Base-by-base conservation (phyloP, 2,797 vertebrate species). In the Nyctalus aviator region DNA sequence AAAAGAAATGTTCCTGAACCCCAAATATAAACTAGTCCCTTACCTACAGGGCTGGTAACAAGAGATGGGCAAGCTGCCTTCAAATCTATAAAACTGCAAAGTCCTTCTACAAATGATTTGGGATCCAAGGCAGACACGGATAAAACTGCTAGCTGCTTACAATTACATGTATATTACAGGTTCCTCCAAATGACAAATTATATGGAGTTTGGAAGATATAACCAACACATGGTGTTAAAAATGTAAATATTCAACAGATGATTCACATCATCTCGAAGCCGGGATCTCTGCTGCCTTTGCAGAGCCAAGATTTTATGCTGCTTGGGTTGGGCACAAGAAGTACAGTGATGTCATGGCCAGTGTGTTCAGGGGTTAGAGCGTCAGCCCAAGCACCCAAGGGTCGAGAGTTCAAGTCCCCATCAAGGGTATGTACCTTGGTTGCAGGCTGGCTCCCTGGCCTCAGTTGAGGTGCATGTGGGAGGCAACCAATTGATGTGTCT, bases 191-290 rank as follows among this genome's bases (percentile, higher is more conserved):
- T 68, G 50, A 35, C 25, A 35, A 59, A 84, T 0, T 46, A 62
- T 94, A 88, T 4, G n/a, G 12, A 44, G 17, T 44, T 91, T 46
- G 14, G 88, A 84, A 88, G 57, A 55, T 12, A 11, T 9, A 81
- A 91, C 50, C 90, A 72, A 96, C 81, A 95, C 41, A 55, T 2
- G 8, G 55, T 50, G n/a, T 77, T 90, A 55, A 21, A 92, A 86
- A 89, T 93, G 53, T 88, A 86, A 95, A 86, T 83, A 76, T 59
- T 91, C 69, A 35, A 6, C 37, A 88, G 55, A 88, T 76, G 76
- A 84, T 1, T 84, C 37, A 2, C 0, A 20, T 55, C 53, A 30
- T 46, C n/a, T 62, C 66, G 30, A 25, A 50, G 12, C 3, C 18
- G 0, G 5, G 82, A 82, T 57, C 66, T 20, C 71, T 10, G 53